Evolutionary conservation across 1,140 invertebrate species (phyloP), one percentile per base, ranked within the genome.

Genomic region (Venustaconcha ellipsiformis): DNA sequence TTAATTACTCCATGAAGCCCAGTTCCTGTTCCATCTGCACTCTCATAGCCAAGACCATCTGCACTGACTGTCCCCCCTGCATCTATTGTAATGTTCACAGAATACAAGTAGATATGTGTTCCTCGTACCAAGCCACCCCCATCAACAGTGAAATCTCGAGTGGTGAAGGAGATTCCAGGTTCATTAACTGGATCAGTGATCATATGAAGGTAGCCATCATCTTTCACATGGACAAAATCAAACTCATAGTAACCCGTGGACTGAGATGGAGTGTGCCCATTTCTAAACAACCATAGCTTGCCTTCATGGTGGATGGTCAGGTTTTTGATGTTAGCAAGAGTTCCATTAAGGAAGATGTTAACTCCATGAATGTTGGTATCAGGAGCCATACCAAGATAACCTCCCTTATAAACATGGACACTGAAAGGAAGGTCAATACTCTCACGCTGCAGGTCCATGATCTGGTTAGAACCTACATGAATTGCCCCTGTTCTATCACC

Each of bases 261-360:
- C 17, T 78, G 65, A 63, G 71, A 76, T 17, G 67, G 26, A 0
- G 83, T 86, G 55, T 73, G 63, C 4, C 85, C 83, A 26, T 85
- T 64, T 18, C 77, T 74, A 62, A 82, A 82, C 68, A 86, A 69
- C 78, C 78, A 83, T 2, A 86, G 62, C 55, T 81, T 83, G 1
- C 83, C 85, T 17, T 78, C 79, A 65, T 82, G 80, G 70, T 86
- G 82, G 14, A 86, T 64, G 2, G 85, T 86, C n/a, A 86, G 73
- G 67, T 85, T 85, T 26, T 80, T 37, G 11, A 86, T 77, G 68
- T 86, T 73, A 2, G 81, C 81, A 56, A 86, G 70, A 1, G 85
- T 86, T 20, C 85, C 85, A 71, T 86, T 86, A 13, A 85, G 73
- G 76, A 80, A 84, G 26, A 86, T 85, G 57, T 80, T 78, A 48